These are phyloP conservation scores for Aix galericulata DNA, from an alignment of 2,113 vertebrate genomes.

Conservation along the genomic window DNA sequence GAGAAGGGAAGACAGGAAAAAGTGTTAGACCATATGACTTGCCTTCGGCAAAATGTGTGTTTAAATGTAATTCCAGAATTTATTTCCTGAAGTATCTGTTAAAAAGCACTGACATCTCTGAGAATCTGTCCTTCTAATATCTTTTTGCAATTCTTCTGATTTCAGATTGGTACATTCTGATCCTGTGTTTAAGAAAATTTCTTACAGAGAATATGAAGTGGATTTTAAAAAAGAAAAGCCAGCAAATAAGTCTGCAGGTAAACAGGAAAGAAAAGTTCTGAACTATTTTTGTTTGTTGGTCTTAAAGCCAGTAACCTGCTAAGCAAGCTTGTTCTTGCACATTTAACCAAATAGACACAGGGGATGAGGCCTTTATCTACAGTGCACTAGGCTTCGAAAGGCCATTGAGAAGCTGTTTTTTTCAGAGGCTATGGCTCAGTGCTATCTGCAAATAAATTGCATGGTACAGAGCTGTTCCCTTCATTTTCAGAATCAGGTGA, in stretches of 20 bases:
- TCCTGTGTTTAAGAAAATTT: conserved; percentile 87
- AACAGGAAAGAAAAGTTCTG: conserved; percentile 41
- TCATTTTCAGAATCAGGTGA: neutral
- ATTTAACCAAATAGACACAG: neutral
- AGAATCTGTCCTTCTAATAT: neutral
- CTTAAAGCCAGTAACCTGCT: neutral
- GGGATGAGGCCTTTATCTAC: neutral
- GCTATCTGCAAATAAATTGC: neutral
- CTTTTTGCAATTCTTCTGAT: conserved; percentile 18
- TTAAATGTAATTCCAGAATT: neutral
- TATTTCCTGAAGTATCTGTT: neutral
- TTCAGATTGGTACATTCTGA: conserved; percentile 55
- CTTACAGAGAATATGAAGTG: conserved; percentile 91
- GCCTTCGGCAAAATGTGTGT: neutral
- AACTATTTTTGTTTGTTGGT: neutral
- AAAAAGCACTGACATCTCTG: neutral
- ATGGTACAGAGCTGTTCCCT: neutral
- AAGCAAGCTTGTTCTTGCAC: neutral
- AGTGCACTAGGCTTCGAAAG: neutral
- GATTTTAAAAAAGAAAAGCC: conserved; percentile 85
- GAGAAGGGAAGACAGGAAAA: neutral
- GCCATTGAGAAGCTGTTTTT: neutral
- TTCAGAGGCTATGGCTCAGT: neutral
- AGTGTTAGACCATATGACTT: neutral
- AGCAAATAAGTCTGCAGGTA: conserved; percentile 84